Percentiles rank a stretch among this genome's conserved stretches.
Evolutionary conservation across 2,113 vertebrate species (phyloP).

Genomic region (Pipa parva): DNA sequence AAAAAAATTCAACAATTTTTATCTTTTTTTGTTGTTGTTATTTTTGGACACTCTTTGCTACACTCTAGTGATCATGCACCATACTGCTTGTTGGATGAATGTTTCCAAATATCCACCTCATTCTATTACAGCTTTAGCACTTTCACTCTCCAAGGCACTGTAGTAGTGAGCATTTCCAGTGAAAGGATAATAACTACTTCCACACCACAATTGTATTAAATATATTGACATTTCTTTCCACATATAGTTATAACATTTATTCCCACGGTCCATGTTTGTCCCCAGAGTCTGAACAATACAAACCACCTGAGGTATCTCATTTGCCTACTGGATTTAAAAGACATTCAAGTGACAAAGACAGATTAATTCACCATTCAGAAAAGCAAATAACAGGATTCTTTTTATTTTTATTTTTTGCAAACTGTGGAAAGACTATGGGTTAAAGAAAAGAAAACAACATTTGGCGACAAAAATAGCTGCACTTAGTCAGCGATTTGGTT

Average conservation of each 20-base stretch:
- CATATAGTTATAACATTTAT: conserved; percentile 25
- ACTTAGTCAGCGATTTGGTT: not conserved
- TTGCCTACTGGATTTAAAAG: conserved; percentile 14
- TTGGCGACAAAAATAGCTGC: not conserved
- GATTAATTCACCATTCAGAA: not conserved
- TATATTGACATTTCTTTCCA: no score
- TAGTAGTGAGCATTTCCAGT: not conserved
- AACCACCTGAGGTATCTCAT: conserved; percentile 33
- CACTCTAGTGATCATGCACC: conserved; percentile 6
- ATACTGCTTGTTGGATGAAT: not conserved
- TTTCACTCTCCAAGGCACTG: not conserved
- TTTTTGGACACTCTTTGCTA: no score
- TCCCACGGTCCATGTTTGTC: conserved; percentile 20
- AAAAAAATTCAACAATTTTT: no score
- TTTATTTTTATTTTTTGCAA: no score
- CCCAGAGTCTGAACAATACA: conserved; percentile 20
- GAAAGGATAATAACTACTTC: not conserved
- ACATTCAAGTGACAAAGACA: conserved; percentile 13
- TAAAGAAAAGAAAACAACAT: not conserved
- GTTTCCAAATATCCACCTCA: not conserved
- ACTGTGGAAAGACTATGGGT: not conserved
- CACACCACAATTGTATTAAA: no score
- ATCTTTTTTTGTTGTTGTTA: no score
- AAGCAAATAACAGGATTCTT: conserved; percentile 5
- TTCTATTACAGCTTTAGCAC: not conserved